Conservation (phyloP, 2,797 vertebrate species). For the Megaceryle alcyon region DNA sequence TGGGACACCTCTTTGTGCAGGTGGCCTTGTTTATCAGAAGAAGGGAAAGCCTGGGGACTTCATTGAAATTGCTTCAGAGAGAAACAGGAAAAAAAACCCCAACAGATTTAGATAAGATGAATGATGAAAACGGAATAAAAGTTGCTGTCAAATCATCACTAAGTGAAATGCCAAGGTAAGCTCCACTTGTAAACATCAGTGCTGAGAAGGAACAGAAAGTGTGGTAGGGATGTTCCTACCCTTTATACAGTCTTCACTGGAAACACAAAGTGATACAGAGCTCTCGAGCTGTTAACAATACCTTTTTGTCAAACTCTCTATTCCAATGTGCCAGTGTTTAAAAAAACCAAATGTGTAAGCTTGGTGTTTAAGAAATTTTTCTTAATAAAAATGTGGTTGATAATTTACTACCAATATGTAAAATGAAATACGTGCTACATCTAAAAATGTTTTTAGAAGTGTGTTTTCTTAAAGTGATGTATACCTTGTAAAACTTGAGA, state of each 20-base stretch:
- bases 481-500: background rate
- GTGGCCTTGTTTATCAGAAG: too few species aligned
- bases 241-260: background rate
- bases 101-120: background rate
- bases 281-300: background rate
- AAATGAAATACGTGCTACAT: rapidly evolving
- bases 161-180: background rate
- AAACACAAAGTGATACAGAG: background rate
- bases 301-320: background rate
- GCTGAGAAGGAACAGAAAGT: background rate
- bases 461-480: background rate
- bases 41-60: too few species aligned
- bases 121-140: background rate
- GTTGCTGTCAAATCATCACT: background rate
- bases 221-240: background rate
- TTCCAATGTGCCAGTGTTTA: background rate
- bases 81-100: background rate
- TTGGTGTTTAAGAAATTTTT: background rate
- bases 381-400: background rate
- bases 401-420: background rate
- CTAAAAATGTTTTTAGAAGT: background rate
- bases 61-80: background rate
- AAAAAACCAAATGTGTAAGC: background rate
- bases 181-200: background rate
- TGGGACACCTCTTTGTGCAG: too few species aligned